Evolutionary conservation across 2,888 invertebrate genomes (phyloP), one percentile per base, ranked within the genome.

Genomic region (Euproctis similis): DNA sequence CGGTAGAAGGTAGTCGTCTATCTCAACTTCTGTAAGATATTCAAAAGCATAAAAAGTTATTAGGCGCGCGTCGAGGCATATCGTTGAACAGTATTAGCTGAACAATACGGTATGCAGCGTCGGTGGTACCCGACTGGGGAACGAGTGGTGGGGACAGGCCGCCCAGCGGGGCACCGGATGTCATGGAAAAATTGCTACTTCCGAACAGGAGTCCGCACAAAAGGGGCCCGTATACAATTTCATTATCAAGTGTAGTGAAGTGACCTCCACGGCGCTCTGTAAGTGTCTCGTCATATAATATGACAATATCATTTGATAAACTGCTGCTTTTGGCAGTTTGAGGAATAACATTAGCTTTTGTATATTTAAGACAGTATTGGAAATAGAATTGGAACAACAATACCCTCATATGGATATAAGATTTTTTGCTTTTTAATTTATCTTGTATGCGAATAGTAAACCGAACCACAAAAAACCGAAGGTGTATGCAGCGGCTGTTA

Each of bases 141-240:
- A 39, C 37, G 61, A 55, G 55, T 65, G 65, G 57, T 57, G 50
- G 59, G 70, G 69, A 73, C 70, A 9, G 8, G 19, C 8, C 58
- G 63, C 64, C 52, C 68, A 49, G 62, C 70, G 59, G 76, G 72
- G 62, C 59, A 47, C 72, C 73, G 74, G 75, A 74, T 74, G 73
- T 72, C 72, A 68, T 55, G 71, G 73, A 75, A 76, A 76, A 76
- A 77, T 76, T 75, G 75, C 72, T 73, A 74, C 75, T 74, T 75
- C 75, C 76, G 74, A 69, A 53, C 59, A 66, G 59, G 58, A 52
- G 55, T 49, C 51, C 56, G 50, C 62, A 69, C 72, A 69, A 73
- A 72, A 62, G 8, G 67, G 66, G 61, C 54, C 62, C 58, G 67
- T 63, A 60, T 65, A 53, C 57, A 53, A 73, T 67, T 68, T 71